phyloP scores from a whole-genome alignment of 2,888 invertebrate species.

The Eristalis pertinax region DNA sequence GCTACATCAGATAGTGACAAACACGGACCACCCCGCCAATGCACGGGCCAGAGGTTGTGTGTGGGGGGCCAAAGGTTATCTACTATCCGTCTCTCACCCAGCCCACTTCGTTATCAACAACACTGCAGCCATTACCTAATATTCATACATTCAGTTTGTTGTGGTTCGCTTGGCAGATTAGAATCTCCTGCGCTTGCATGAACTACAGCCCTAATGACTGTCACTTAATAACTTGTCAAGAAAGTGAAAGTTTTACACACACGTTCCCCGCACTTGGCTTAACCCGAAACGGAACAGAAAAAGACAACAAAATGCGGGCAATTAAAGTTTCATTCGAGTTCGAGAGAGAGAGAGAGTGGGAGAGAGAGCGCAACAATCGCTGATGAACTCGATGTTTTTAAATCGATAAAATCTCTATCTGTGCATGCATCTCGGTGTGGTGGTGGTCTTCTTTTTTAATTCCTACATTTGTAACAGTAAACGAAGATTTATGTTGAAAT shows the following conservation, averaged over 20 bases:
- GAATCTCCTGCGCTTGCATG: slow-evolving; percentile 23
- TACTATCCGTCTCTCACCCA: slow-evolving; percentile 50
- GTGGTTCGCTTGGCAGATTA: slow-evolving; percentile 40
- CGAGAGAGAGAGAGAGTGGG: background rate
- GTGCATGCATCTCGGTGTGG: background rate
- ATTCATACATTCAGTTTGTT: slow-evolving; percentile 13
- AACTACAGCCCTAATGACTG: slow-evolving; percentile 51
- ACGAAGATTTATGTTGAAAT: slow-evolving; percentile 17
- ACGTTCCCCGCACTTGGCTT: background rate
- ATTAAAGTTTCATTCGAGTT: slow-evolving; percentile 20
- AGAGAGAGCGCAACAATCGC: background rate
- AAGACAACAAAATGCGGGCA: slow-evolving; percentile 9
- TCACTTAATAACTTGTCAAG: slow-evolving; percentile 52
- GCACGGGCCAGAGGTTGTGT: slow-evolving; percentile 22
- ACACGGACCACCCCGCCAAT: slow-evolving; percentile 2
- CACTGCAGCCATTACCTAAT: slow-evolving; percentile 24
- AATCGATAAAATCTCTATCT: slow-evolving; percentile 37
- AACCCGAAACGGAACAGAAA: background rate
- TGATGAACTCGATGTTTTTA: slow-evolving; percentile 15
- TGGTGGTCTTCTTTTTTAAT: background rate
- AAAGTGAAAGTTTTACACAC: slow-evolving; percentile 31
- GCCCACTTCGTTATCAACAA: slow-evolving; percentile 42
- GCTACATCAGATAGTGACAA: slow-evolving; percentile 13
- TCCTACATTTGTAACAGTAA: slow-evolving; percentile 14
- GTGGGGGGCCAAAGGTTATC: slow-evolving; percentile 60